Evolutionary conservation across 2,888 invertebrate species (phyloP).

Genomic region (Ophion obscuratus): DNA sequence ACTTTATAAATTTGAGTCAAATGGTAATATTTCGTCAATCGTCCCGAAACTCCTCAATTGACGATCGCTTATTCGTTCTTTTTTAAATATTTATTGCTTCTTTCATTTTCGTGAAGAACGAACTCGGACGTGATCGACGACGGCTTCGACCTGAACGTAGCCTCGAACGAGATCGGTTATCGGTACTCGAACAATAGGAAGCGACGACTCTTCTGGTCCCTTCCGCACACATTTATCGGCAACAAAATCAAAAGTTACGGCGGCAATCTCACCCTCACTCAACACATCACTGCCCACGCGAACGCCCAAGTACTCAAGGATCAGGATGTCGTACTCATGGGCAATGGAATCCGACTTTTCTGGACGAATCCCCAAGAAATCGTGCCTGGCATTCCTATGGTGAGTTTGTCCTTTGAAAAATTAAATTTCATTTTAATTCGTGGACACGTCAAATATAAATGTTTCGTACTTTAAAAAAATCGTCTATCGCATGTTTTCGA

Average conservation of each 20-base stretch:
- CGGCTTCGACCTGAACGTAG: slow-evolving; percentile 86
- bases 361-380: slow-evolving; percentile 89
- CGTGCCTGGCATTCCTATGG: slow-evolving; percentile 86
- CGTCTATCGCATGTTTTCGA: too few relatives aligned
- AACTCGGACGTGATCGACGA: slow-evolving; percentile 83
- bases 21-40: too few relatives aligned
- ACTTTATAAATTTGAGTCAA: too few relatives aligned
- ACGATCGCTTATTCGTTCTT: background rate
- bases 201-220: slow-evolving; percentile 89
- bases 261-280: slow-evolving; percentile 90
- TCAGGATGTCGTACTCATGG: slow-evolving; percentile 92
- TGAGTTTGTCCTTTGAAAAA: slow-evolving; percentile 80
- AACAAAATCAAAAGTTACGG: slow-evolving; percentile 95
- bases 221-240: slow-evolving; percentile 87
- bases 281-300: slow-evolving; percentile 87
- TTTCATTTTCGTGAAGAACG: slow-evolving; percentile 74
- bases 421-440: too few relatives aligned
- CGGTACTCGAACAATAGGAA: slow-evolving; percentile 84
- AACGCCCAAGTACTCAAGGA: slow-evolving; percentile 87
- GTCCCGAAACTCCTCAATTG: background rate
- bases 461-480: too few relatives aligned
- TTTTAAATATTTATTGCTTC: background rate
- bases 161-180: slow-evolving; percentile 88
- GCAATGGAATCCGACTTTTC: slow-evolving; percentile 90
- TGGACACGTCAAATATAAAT: too few relatives aligned